phyloP scores from a whole-genome alignment of 1,140 invertebrate genomes.

The Drosophila oshimai region DNA sequence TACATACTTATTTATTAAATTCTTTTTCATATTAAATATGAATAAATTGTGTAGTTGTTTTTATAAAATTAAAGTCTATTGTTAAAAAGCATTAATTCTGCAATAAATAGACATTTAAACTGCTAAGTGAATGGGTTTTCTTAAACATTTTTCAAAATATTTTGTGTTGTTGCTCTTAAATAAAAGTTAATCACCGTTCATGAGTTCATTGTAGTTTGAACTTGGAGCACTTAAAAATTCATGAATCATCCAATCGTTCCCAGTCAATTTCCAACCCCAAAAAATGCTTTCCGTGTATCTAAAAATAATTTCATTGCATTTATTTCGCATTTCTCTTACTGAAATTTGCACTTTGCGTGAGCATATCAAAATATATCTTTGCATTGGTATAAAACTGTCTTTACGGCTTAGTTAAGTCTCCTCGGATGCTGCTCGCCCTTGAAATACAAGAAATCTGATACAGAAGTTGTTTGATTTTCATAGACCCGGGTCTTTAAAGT shows the following conservation, averaged over 20 bases:
- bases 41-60: too few species aligned
- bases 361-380: conserved; percentile 66
- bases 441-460: conserved; percentile 3
- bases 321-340: conserved; percentile 32
- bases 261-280: neutral
- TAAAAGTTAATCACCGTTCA: too few species aligned
- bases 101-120: too few species aligned
- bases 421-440: neutral
- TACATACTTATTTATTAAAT: too few species aligned
- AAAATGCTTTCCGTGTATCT: neutral
- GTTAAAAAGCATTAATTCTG: too few species aligned
- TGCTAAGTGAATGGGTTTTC: too few species aligned
- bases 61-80: too few species aligned
- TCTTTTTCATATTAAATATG: too few species aligned
- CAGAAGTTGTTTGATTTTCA: conserved; percentile 2
- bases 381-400: conserved; percentile 53
- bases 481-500: conserved; percentile 17
- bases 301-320: conserved; percentile 43
- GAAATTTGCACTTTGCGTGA: conserved; percentile 48
- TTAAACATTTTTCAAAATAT: too few species aligned
- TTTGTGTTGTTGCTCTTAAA: too few species aligned
- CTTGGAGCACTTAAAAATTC: too few species aligned
- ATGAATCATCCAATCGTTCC: neutral
- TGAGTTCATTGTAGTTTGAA: too few species aligned
- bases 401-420: conserved; percentile 50